Evolutionary conservation across 35 echinoderm and acorn worm genomes (phyloP).

Genomic region (Anneissia japonica): DNA sequence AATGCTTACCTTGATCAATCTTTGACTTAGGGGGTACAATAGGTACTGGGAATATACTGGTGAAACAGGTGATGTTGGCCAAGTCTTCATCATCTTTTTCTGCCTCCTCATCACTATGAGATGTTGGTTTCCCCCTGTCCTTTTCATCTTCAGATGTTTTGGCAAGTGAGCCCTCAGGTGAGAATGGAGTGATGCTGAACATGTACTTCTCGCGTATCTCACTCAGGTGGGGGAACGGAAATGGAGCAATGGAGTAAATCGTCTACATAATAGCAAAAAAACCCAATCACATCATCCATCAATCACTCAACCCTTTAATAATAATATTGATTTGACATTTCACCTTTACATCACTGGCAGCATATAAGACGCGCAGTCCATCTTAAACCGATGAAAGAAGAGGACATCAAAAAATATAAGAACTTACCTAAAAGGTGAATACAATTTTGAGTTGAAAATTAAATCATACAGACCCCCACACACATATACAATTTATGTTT

Average conservation of each 20-base stretch:
- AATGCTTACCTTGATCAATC: neutral
- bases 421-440: too few species aligned
- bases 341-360: too few species aligned
- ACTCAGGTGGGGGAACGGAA: constrained; percentile 94
- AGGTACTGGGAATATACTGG: constrained; percentile 69
- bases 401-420: too few species aligned
- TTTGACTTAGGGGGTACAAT: constrained; percentile 20
- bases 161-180: constrained; percentile 73
- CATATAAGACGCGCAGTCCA: too few species aligned
- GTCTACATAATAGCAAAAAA: constrained; percentile 46
- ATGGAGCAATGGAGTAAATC: constrained; percentile 85
- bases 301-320: too few species aligned
- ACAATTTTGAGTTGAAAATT: too few species aligned
- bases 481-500: too few species aligned
- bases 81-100: constrained; percentile 79
- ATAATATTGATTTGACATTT: too few species aligned
- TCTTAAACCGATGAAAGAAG: too few species aligned
- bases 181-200: constrained; percentile 99
- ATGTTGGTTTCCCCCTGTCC: neutral
- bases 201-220: constrained; percentile 99
- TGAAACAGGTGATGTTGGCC: constrained; percentile 75
- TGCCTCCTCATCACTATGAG: constrained; percentile 74
- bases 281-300: too few species aligned
- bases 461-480: too few species aligned
- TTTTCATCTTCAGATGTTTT: constrained; percentile 46